Conservation (phyloP, 2,797 vertebrate species). For the Pelodytes ibericus region DNA sequence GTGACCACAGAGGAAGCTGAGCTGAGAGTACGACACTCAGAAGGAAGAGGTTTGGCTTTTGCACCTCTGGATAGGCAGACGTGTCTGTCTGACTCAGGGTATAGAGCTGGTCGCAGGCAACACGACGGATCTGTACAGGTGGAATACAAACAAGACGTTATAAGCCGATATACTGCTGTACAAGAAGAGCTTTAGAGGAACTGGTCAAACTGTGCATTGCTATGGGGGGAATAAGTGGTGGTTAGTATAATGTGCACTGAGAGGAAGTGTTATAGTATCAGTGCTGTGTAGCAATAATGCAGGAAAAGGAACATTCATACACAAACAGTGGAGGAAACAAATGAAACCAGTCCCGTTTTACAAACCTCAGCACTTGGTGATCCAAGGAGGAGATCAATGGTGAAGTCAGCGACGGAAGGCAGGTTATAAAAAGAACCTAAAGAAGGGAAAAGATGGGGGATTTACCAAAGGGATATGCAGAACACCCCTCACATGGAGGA, state of each 20-base stretch:
- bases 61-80: constrained; percentile 87
- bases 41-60: constrained; percentile 96
- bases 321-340: too few species aligned
- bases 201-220: too few species aligned
- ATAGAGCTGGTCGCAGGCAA: constrained; percentile 96
- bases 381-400: constrained; percentile 94
- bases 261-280: too few species aligned
- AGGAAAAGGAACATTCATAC: too few species aligned
- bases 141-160: constrained; percentile 31
- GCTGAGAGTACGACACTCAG: constrained; percentile 89
- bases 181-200: too few species aligned
- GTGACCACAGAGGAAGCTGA: constrained; percentile 97
- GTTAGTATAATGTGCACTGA: too few species aligned
- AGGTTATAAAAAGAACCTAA: constrained; percentile 94
- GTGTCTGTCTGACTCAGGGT: constrained; percentile 97
- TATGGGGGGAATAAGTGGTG: too few species aligned
- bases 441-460: constrained; percentile 43
- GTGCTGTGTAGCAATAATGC: too few species aligned
- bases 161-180: too few species aligned
- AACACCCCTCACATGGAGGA: too few species aligned
- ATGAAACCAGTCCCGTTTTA: too few species aligned
- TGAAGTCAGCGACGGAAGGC: constrained; percentile 93
- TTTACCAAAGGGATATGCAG: too few species aligned
- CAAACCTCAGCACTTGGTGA: constrained; percentile 94
- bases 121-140: constrained; percentile 87